Evolutionary conservation across 1,140 invertebrate genomes (phyloP).

Genomic region (Proctacanthus coquilletti): DNA sequence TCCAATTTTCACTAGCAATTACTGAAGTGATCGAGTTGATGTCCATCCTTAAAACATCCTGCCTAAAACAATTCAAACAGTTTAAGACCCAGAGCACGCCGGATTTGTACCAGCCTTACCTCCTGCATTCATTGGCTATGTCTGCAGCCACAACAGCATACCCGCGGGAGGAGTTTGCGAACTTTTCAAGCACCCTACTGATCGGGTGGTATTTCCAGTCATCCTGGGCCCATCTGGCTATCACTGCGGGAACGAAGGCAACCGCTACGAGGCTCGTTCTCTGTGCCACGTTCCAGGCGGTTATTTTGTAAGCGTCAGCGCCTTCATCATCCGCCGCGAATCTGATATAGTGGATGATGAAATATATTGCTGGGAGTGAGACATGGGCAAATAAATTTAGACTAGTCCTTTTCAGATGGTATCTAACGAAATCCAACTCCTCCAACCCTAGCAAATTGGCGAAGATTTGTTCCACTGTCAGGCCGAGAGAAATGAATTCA

Average conservation of each 20-base stretch:
- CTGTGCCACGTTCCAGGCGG: constrained; percentile 27
- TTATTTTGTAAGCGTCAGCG: constrained; percentile 28
- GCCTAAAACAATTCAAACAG: constrained; percentile 32
- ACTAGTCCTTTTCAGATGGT: constrained; percentile 51
- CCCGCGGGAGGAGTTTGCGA: constrained; percentile 39
- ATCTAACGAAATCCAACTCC: constrained; percentile 49
- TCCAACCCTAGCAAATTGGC: constrained; percentile 47
- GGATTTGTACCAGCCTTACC: constrained; percentile 3
- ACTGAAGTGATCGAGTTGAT: constrained; percentile 51
- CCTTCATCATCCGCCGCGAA: constrained; percentile 32
- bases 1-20: constrained; percentile 73
- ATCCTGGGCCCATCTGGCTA: constrained; percentile 48
- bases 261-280: constrained; percentile 28
- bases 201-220: constrained; percentile 63
- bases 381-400: constrained; percentile 52
- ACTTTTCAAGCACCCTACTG: constrained; percentile 43
- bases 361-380: constrained; percentile 49
- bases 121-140: constrained; percentile 61
- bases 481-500: constrained; percentile 56
- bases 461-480: constrained; percentile 54
- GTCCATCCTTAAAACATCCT: constrained; percentile 59
- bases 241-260: constrained; percentile 23
- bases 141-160: constrained; percentile 53
- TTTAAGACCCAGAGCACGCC: not conserved
- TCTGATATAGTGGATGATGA: constrained; percentile 35